phyloP scores from a whole-genome alignment of 2,113 vertebrate genomes.

The Alosa alosa region DNA sequence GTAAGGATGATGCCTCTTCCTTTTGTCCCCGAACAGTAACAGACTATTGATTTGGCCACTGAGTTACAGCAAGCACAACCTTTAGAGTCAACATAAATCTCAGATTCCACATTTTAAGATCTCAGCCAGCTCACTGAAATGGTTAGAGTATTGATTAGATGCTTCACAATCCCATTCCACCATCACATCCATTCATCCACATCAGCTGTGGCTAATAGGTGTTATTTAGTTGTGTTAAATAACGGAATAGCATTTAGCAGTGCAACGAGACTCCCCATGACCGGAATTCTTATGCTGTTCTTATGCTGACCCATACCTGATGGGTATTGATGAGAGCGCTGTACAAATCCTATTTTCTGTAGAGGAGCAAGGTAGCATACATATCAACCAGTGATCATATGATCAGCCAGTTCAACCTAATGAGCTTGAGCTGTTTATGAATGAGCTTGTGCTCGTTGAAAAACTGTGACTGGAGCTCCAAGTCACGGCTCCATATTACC shows the following conservation, averaged over 20 bases:
- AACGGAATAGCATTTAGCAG: not conserved
- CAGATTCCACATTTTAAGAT: not conserved
- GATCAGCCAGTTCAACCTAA: too few species aligned
- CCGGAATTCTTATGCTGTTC: not conserved
- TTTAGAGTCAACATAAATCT: conserved; percentile 12
- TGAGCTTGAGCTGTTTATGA: not conserved
- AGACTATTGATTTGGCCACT: not conserved
- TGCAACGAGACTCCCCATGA: not conserved
- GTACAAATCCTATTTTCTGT: not conserved
- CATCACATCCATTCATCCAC: not conserved
- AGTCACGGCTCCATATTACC: not conserved
- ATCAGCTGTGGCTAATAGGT: not conserved
- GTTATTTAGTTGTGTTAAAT: not conserved
- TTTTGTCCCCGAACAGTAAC: not conserved
- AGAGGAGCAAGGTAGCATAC: not conserved
- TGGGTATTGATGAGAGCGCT: not conserved
- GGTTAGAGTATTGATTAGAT: not conserved
- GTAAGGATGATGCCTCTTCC: not conserved
- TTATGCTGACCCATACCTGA: not conserved
- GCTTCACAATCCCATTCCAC: not conserved
- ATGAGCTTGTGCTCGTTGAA: not conserved
- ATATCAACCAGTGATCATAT: too few species aligned
- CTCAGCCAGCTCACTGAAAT: not conserved
- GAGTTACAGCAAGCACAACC: not conserved
- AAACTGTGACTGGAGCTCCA: not conserved